Evolutionary conservation across 2,888 invertebrate species (phyloP).

Genomic region (Merodon equestris): DNA sequence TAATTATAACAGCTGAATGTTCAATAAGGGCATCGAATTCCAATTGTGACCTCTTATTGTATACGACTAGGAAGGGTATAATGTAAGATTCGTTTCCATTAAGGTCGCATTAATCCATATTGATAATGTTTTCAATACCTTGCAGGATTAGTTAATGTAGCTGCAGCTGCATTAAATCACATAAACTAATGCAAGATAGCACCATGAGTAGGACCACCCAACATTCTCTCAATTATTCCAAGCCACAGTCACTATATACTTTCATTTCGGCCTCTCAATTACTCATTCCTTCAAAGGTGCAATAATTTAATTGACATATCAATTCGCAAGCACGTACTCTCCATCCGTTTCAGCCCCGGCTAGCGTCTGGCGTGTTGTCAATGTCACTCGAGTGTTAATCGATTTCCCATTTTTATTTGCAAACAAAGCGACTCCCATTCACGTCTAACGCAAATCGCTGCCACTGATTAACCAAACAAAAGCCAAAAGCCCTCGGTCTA

Average conservation of each 20-base stretch:
- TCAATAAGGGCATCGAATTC: no score
- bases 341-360: background rate
- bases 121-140: no score
- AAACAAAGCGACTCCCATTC: conserved; percentile 61
- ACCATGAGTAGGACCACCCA: no score
- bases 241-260: background rate
- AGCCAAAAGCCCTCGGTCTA: conserved; percentile 45
- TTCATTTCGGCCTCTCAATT: conserved; percentile 11
- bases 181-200: no score
- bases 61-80: no score
- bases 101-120: no score
- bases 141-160: no score
- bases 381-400: conserved; percentile 30
- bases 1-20: no score
- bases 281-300: background rate
- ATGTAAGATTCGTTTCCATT: no score
- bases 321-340: conserved; percentile 36
- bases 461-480: conserved; percentile 65
- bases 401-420: conserved; percentile 57
- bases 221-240: no score
- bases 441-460: conserved; percentile 63
- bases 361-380: background rate
- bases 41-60: no score
- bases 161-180: no score
- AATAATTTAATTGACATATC: conserved; percentile 50